Base-by-base conservation (phyloP, 2,888 invertebrate genomes). In the Boloria selene region DNA sequence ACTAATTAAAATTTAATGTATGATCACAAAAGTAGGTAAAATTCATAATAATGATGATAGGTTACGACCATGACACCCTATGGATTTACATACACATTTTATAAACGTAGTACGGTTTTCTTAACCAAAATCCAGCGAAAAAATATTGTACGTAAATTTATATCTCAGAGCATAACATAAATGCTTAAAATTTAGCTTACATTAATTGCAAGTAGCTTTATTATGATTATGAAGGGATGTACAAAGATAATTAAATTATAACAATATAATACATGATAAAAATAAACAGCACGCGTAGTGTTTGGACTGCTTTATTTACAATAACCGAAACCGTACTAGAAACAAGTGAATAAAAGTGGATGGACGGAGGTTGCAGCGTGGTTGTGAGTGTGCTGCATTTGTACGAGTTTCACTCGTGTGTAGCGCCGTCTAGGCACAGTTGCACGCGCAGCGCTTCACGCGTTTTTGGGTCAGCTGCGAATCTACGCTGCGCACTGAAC, bases 361-460 rank as follows among this genome's bases (percentile, higher is more conserved):
- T 73, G 76, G 75, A 76, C 76, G 75, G 76, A 75, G 45, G 54
- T 47, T 31, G 72, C 66, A 59, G 69, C 67, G 72, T 67, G 64
- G 22, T 14, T 17, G 44, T 7, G 31, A 0, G 16, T 72, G 61
- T 53, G 52, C 31, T 65, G 68, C 75, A 53, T 63, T 22, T 79
- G 93, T 22, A 45, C 56, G 58, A 61, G 72, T 62, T 53, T 66
- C 65, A 70, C 68, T 65, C 13, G 31, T 44, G 7, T 16, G 72
- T 58, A 49, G 47, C 22, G 65, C 67, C 22, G 65, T 67, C 75
- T 85, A 95, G 72, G 93, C 94, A 93, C 96, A 96, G 87, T 95
- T 94, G 90, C 96, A 96, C 73, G 95, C 94, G 89, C 95, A 96
- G 79, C 95, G 94, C 86, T 95, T 95, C 49, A 95, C 94, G 78